These are phyloP conservation scores for Caenorhabditis angaria DNA, from an alignment of 2,888 invertebrate species.

Conservation along the genomic window DNA sequence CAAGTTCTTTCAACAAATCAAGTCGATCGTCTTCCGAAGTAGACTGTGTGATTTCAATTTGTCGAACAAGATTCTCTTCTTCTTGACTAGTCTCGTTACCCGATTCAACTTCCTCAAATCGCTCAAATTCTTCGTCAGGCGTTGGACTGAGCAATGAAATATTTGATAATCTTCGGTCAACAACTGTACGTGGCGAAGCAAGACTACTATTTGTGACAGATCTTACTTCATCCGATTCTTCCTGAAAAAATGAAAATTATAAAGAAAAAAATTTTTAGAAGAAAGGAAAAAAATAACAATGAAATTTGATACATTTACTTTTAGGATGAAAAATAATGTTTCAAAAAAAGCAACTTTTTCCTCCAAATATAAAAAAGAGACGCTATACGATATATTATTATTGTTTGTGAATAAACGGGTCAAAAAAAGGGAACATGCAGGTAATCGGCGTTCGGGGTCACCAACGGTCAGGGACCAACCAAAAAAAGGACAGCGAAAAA, in stretches of 20 bases:
- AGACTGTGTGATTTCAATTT: slow-evolving; percentile 46
- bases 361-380: not conserved
- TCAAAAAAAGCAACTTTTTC: slow-evolving; percentile 5
- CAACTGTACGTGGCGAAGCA: slow-evolving; percentile 55
- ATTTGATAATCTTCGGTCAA: slow-evolving; percentile 41
- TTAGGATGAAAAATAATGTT: not conserved
- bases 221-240: slow-evolving; percentile 60
- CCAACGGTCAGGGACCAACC: slow-evolving; percentile 29
- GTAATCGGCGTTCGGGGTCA: slow-evolving; percentile 22
- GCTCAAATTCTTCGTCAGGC: slow-evolving; percentile 37
- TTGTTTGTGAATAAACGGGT: not conserved
- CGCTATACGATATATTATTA: not conserved
- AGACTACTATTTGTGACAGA: slow-evolving; percentile 52
- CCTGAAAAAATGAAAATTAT: slow-evolving; percentile 36
- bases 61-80: slow-evolving; percentile 27
- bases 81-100: slow-evolving; percentile 7
- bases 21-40: slow-evolving; percentile 46
- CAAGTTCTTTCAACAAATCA: slow-evolving; percentile 50
- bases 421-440: slow-evolving; percentile 5
- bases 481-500: slow-evolving; percentile 8
- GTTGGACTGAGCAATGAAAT: slow-evolving; percentile 38
- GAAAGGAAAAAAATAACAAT: not conserved
- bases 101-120: slow-evolving; percentile 18
- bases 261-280: not conserved
- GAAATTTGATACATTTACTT: slow-evolving; percentile 4